phyloP scores from a whole-genome alignment of 2,797 vertebrate genomes.

The Myripristis murdjan region DNA sequence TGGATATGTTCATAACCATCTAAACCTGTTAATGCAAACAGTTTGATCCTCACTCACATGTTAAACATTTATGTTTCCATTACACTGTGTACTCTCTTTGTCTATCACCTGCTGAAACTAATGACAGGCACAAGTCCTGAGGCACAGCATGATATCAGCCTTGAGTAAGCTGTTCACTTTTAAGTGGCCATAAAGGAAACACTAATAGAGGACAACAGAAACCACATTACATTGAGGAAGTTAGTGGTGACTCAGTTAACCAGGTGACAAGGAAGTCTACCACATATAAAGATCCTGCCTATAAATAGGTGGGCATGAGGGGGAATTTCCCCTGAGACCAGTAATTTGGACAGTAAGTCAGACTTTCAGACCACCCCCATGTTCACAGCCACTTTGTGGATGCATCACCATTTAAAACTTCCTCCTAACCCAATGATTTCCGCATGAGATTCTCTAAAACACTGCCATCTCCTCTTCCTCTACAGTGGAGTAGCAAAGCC shows the following conservation, averaged over 20 bases:
- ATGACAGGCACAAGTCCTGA: constrained; percentile 22
- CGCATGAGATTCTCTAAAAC: constrained; percentile 30
- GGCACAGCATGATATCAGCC: constrained; percentile 33
- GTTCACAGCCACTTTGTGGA: constrained; percentile 15
- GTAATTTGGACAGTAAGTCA: not conserved
- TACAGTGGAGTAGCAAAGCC: constrained; percentile 40
- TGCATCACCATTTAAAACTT: constrained; percentile 43
- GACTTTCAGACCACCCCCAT: not conserved
- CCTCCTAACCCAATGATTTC: not conserved
- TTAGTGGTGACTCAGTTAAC: constrained; percentile 54
- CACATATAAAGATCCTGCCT: constrained; percentile 23
- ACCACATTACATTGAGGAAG: constrained; percentile 45
- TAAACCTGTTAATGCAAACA: constrained; percentile 1
- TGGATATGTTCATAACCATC: not conserved
- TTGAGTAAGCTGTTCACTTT: constrained; percentile 8
- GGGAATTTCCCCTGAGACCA: constrained; percentile 9
- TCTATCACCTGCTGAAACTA: constrained; percentile 7
- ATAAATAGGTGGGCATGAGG: constrained; percentile 40
- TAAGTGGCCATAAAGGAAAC: constrained; percentile 21
- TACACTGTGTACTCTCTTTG: not conserved
- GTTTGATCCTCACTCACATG: not conserved
- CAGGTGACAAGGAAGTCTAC: constrained; percentile 41
- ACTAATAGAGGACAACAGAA: constrained; percentile 10
- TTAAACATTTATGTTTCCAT: constrained; percentile 23
- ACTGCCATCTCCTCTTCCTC: constrained; percentile 7